Evolutionary conservation across 23 tunicate genomes (phyloP), one percentile per base, ranked within the genome.

Genomic region (Styela plicata): DNA sequence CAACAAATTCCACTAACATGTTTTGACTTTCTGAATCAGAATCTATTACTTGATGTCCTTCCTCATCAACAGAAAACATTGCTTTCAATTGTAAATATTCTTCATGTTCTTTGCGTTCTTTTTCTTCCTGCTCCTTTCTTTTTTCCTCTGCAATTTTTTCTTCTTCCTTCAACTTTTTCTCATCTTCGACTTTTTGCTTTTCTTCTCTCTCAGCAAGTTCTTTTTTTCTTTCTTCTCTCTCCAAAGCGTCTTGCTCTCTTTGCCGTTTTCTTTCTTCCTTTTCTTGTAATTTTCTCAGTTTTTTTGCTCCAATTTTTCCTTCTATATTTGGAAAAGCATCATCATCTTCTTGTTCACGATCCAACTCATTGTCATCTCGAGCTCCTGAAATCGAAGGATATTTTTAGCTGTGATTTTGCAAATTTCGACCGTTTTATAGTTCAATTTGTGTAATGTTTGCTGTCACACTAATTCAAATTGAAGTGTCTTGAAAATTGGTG

Each of bases 231-330:
- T 92, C 92, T 67, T 70, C 89, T 70, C 97, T 71, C 63, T 92
- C 92, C 62, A 69, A 79, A 64, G 70, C 83, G 21, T 68, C 82
- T 30, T 67, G 88, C 74, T 92, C 92, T 74, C 97, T 65, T 74
- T 26, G 63, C 33, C 33, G 63, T 64, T 86, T 84, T 64, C 80
- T 74, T 62, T 92, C 92, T 63, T 92, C 97, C 53, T 92, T 92
- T 75, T 84, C 89, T 65, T 88, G 86, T 83, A 92, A 2, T 73
- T 92, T 92, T 86, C 62, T 80, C 84, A 66, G 26, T 64, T 92
- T 92, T 79, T 92, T 92, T 0, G 97, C 71, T 63, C 97, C 97
- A 20, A 92, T 92, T 35, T 91, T 91, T 29, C 52, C 69, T 31
- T 82, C 78, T 27, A 66, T 31, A 28, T 37, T 73, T 21, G 75